Conservation (phyloP, 1,140 invertebrate genomes). For the Aphis gossypii region DNA sequence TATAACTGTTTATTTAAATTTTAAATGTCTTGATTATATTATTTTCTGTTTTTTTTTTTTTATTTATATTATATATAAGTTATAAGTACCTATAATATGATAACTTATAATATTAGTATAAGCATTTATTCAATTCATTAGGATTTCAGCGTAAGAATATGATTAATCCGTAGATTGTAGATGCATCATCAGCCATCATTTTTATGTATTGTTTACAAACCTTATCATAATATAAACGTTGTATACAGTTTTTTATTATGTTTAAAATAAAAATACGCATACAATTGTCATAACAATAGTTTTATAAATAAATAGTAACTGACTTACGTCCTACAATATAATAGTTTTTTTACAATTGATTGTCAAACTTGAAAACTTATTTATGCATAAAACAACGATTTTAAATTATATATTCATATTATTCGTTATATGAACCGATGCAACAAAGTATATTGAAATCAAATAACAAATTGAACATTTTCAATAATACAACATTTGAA, state of each 20-base stretch:
- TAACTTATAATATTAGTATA: neutral
- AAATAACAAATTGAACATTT: neutral
- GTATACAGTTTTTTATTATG: neutral
- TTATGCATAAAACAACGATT: neutral
- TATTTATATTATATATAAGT: neutral
- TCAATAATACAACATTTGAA: neutral
- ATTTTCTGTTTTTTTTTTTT: neutral
- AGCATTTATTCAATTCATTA: neutral
- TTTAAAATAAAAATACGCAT: neutral
- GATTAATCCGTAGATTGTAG: neutral
- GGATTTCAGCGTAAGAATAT: neutral
- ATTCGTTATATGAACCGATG: rapidly evolving
- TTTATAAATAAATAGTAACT: neutral
- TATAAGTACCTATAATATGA: neutral
- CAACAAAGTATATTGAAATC: neutral
- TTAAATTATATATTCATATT: neutral
- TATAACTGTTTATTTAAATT: neutral
- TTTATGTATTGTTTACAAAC: neutral
- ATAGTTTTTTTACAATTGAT: neutral
- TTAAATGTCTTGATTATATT: neutral
- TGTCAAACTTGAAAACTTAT: neutral
- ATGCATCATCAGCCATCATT: neutral
- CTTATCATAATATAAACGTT: neutral
- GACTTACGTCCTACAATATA: neutral
- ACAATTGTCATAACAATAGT: neutral